Base-by-base conservation (phyloP, 2,888 invertebrate species). In the Helicoverpa assulta region DNA sequence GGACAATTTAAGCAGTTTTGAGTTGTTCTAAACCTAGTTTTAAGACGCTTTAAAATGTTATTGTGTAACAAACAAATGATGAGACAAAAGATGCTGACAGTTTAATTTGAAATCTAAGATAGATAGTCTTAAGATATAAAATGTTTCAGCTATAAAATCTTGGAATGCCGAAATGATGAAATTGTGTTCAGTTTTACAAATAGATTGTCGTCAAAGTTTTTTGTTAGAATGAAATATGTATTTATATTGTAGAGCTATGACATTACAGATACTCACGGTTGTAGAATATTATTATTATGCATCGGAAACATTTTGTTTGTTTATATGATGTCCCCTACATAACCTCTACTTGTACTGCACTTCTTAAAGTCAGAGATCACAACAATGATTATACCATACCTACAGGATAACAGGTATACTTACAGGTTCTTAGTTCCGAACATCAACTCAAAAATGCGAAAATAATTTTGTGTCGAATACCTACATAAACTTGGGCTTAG, bases 161-260 rank as follows among this genome's bases (percentile, higher is more conserved):
- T n/a, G 47, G 47, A 47, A 47, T 47, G n/a, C n/a, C 12, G n/a
- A 14, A 21, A 29, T 52, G 43, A 59, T 47, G 21, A 58, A 75
- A 63, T 63, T 73, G 29, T 59, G 37, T 63, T 56, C 16, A 14
- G 21, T 70, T 70, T 64, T 69, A 52, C 43, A 69, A 70, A 74
- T 70, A 74, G 59, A 75, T 64, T n/a, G 56, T 57, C 55, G 68
- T 54, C 33, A 33, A 43, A n/a, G 29, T 57, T 61, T 58, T 68
- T 62, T 26, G 29, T 59, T 21, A 47, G 29, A n/a, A 5, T 56
- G 47, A 62, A 53, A 26, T 69, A 61, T 3, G 26, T 26, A 26
- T 73, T 54, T 52, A 52, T 19, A 52, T 37, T 18, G 14, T 29
- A 29, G 43, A 52, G 40, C 37, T 33, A 56, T 59, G 53, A 57